Base-by-base conservation (phyloP, 1,140 invertebrate genomes). In the Drosophila triauraria region DNA sequence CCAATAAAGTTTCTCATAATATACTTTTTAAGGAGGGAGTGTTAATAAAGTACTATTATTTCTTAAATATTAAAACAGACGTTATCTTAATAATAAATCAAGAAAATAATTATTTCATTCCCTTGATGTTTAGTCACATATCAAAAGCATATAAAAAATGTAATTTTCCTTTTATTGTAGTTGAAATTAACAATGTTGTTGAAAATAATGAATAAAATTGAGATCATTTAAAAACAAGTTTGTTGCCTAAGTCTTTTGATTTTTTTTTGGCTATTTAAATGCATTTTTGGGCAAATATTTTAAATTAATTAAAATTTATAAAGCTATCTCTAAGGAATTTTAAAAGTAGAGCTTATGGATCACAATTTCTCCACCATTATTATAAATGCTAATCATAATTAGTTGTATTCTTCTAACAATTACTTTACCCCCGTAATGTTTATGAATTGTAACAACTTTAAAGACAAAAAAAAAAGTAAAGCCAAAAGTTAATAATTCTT, bases 171-270 rank as follows among this genome's bases (percentile, higher is more conserved):
- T 9, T 32, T 32, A 32, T 8, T 32, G 1, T 32, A 6, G 8
- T 10, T 10, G 32, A 32, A 32, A 10, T 32, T 6, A 35, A 35
- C 10, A 3, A 12, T 35, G 2, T 35, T 35, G 0, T 35, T 35
- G 32, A 35, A 10, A 35, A 10, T 10, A 35, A 35, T 10, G 2
- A 35, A 35, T 35, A 35, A 12, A 4, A 35, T 38, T 38, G 12
- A 13, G 12, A 12, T 13, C 1, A 5, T 38, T 10, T 12, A 4
- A 10, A n/a, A n/a, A n/a, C n/a, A 23, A 51, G 70, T 76, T 70
- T 27, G 40, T 69, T 59, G 54, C 17, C 42, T 35, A 23, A 80
- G 60, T 78, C 46, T 57, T 68, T 64, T 35, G 43, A 20, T 17
- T 44, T n/a, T 23, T 23, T 59, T 2, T 23, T 3, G n/a, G 1